phyloP scores from a whole-genome alignment of 2,797 vertebrate genomes.

The Falco berigora region DNA sequence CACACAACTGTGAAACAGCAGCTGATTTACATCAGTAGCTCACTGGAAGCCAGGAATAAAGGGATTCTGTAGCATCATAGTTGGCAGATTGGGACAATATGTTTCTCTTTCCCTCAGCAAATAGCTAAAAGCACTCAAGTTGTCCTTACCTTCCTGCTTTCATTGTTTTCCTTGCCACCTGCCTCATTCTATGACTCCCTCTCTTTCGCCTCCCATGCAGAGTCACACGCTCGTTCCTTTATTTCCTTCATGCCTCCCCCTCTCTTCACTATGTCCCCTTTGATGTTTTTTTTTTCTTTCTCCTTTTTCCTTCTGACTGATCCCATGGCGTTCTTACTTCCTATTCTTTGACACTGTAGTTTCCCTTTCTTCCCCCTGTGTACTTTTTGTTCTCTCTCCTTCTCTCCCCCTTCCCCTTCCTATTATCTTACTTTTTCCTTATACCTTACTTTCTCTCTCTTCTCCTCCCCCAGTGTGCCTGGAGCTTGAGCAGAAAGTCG shows the following conservation, averaged over 20 bases:
- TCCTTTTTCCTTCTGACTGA: not conserved
- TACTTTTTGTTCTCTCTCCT: not conserved
- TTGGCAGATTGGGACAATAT: not conserved
- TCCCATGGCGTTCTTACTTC: not conserved
- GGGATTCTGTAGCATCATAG: not conserved
- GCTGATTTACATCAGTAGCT: not conserved
- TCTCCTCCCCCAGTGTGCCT: slow-evolving; percentile 48
- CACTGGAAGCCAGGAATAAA: not conserved
- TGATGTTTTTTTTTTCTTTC: not conserved
- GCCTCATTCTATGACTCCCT: not conserved
- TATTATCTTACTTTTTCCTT: not conserved
- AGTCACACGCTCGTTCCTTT: not conserved
- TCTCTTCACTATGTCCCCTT: not conserved
- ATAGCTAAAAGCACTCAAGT: not conserved
- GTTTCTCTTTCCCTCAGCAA: not conserved
- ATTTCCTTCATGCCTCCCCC: not conserved
- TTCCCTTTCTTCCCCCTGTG: not conserved
- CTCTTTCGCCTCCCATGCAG: not conserved
- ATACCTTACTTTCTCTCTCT: not conserved
- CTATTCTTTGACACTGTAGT: not conserved
- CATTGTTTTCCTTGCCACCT: not conserved
- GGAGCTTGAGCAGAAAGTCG: slow-evolving; percentile 60
- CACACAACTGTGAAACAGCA: not conserved
- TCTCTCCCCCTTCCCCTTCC: not conserved
- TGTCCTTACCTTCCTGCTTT: not conserved